Percentiles rank a stretch among this genome's conserved stretches.
Conservation (phyloP, 2,113 vertebrate genomes). For the Thalassoma bifasciatum region DNA sequence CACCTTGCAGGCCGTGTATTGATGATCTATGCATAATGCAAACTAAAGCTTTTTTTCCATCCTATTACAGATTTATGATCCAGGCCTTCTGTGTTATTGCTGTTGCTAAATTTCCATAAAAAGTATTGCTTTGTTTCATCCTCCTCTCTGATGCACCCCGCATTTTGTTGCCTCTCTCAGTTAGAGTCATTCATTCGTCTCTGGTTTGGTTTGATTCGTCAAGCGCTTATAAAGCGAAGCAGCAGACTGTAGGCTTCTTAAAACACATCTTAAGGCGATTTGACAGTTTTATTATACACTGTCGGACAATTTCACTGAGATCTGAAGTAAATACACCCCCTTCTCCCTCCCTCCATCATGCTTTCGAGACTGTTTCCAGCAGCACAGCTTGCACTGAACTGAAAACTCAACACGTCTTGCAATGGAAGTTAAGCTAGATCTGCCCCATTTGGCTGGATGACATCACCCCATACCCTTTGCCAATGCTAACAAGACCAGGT, state of each 20-base stretch:
- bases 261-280: constrained; percentile 41
- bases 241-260: constrained; percentile 26
- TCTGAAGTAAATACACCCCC: constrained; percentile 49
- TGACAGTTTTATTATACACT: constrained; percentile 65
- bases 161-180: constrained; percentile 8
- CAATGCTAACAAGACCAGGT: constrained; percentile 74
- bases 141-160: constrained; percentile 5
- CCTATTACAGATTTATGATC: constrained; percentile 49
- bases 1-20: constrained; percentile 15
- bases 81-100: constrained; percentile 9
- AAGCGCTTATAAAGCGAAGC: constrained; percentile 41
- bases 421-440: constrained; percentile 50
- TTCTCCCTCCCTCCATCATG: constrained; percentile 6
- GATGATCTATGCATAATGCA: constrained; percentile 46
- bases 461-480: constrained; percentile 62
- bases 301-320: constrained; percentile 47
- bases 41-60: constrained; percentile 13
- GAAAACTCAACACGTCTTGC: constrained; percentile 56
- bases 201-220: constrained; percentile 25
- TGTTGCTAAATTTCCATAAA: constrained; percentile 21
- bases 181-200: constrained; percentile 33
- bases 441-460: constrained; percentile 63
- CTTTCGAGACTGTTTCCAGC: constrained; percentile 48
- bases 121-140: constrained; percentile 20
- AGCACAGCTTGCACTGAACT: constrained; percentile 49